phyloP scores from a whole-genome alignment of 2,113 vertebrate genomes.

The Caranx melampygus region DNA sequence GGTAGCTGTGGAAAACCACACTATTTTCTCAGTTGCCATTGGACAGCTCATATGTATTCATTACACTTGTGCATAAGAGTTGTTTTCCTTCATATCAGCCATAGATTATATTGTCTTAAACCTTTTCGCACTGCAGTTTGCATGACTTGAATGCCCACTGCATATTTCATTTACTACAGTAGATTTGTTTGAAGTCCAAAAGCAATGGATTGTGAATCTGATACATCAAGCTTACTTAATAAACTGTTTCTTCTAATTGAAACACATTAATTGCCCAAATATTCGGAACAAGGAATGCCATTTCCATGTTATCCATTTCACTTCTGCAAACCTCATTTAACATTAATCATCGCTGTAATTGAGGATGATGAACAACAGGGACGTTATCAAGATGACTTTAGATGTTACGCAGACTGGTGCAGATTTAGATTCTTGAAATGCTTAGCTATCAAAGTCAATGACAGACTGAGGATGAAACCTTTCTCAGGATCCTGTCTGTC shows the following conservation, averaged over 20 bases:
- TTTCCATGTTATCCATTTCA: constrained; percentile 10
- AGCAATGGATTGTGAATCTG: not conserved
- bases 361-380: not conserved
- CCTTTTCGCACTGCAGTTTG: not conserved
- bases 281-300: not conserved
- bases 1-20: constrained; percentile 19
- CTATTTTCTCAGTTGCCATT: constrained; percentile 37
- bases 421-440: not conserved
- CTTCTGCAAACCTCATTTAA: constrained; percentile 8
- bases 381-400: constrained; percentile 2
- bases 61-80: constrained; percentile 10
- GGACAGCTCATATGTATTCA: constrained; percentile 29
- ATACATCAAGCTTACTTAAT: not conserved
- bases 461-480: not conserved
- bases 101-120: not conserved
- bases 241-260: not conserved
- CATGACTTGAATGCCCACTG: not conserved
- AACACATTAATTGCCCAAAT: constrained; percentile 24
- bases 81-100: not conserved
- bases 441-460: not conserved
- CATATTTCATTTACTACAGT: not conserved
- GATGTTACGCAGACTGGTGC: not conserved
- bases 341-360: constrained; percentile 12
- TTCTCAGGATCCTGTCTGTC: constrained; percentile 21
- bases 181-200: not conserved